These are phyloP conservation scores for Caenorhabditis sp. DNA, from an alignment of 2,888 invertebrate species.

Conservation along the genomic window DNA sequence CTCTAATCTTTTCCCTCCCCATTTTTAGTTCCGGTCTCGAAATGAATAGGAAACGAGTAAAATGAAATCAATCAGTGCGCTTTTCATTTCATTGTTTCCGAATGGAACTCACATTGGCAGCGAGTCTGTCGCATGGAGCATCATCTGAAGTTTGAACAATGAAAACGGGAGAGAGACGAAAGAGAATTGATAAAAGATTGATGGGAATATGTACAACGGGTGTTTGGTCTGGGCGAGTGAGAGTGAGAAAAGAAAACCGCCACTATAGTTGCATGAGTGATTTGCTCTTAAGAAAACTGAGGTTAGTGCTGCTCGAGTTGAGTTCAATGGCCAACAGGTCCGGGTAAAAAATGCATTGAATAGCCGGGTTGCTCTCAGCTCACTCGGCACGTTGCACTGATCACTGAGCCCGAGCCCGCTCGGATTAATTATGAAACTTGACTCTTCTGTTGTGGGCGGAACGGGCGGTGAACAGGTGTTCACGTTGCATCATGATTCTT, in stretches of 20 bases:
- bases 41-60: conserved; percentile 1
- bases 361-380: neutral
- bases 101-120: conserved; percentile 44
- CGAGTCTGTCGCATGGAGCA: conserved; percentile 38
- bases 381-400: neutral
- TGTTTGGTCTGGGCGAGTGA: conserved; percentile 1
- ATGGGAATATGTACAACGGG: neutral
- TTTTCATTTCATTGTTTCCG: neutral
- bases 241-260: neutral
- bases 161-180: neutral
- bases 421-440: conserved; percentile 22
- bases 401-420: neutral
- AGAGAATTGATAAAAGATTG: neutral
- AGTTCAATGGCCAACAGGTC: neutral
- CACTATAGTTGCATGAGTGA: conserved; percentile 29
- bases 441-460: conserved; percentile 6
- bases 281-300: neutral
- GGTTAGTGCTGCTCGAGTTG: conserved; percentile 2
- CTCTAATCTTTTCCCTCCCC: conserved; percentile 3
- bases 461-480: conserved; percentile 28
- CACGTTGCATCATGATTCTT: neutral
- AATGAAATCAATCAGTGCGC: neutral
- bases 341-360: neutral
- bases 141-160: conserved; percentile 22
- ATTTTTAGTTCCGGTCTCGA: neutral